Conservation (phyloP, 2,888 invertebrate species). For the Bhutanitis thaidina region DNA sequence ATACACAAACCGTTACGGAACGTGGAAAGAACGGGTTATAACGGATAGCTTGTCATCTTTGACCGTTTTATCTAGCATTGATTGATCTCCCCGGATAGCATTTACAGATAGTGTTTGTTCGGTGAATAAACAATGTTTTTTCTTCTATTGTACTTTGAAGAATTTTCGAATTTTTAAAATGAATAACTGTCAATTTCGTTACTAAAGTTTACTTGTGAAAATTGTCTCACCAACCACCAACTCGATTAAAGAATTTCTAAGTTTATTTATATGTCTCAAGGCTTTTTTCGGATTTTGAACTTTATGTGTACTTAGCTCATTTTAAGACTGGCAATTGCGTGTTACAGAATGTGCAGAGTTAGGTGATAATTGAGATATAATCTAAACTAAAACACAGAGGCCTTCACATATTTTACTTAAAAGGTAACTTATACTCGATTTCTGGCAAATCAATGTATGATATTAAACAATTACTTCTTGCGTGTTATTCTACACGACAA, state of each 20-base stretch:
- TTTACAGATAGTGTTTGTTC: conserved; percentile 12
- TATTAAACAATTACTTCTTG: conserved; percentile 45
- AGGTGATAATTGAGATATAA: conserved; percentile 2
- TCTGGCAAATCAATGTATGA: conserved; percentile 7
- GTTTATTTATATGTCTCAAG: no score
- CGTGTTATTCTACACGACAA: conserved; percentile 38
- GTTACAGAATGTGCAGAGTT: not conserved
- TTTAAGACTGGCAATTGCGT: no score
- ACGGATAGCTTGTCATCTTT: conserved; percentile 25
- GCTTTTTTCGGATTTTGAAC: no score
- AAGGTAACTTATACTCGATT: not conserved
- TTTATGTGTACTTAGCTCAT: no score
- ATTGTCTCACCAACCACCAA: no score
- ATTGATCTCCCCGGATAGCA: conserved; percentile 20
- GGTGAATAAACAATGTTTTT: not conserved
- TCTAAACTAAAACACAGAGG: conserved; percentile 4
- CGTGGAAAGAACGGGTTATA: conserved; percentile 17
- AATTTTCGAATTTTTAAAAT: no score
- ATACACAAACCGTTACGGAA: conserved; percentile 7
- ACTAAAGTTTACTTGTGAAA: no score
- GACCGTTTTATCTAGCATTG: conserved; percentile 24
- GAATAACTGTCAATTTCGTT: not conserved
- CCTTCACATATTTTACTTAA: conserved; percentile 14
- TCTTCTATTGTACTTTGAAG: not conserved
- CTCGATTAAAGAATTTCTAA: no score